Evolutionary conservation across 2,888 invertebrate genomes (phyloP).

Genomic region (Odontothrips loti): DNA sequence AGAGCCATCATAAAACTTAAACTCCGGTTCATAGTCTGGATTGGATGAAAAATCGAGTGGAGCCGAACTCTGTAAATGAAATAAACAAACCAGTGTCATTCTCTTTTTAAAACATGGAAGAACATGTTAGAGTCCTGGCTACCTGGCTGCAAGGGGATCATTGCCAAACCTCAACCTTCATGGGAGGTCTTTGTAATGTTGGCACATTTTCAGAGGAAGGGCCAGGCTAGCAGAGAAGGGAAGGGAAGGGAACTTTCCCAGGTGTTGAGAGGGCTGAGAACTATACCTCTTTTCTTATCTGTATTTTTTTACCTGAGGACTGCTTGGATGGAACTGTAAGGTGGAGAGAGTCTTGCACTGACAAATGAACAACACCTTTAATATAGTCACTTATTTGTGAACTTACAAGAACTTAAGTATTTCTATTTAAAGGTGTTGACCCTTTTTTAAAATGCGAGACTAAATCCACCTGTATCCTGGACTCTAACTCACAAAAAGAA

Average conservation of each 20-base stretch:
- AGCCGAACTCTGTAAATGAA: constrained; percentile 60
- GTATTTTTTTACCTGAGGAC: background rate
- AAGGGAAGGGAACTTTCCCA: constrained; percentile 34
- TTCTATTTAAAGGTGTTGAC: background rate
- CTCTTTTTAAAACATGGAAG: background rate
- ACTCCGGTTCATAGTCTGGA: constrained; percentile 83
- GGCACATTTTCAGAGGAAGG: too few species aligned
- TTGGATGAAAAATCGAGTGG: constrained; percentile 93
- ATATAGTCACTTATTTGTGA: background rate
- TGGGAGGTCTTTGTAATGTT: too few species aligned
- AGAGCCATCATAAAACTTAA: constrained; percentile 87
- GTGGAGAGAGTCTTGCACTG: too few species aligned
- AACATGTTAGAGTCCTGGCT: too few species aligned
- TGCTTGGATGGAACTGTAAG: background rate
- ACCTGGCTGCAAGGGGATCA: too few species aligned
- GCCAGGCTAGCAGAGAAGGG: constrained; percentile 30
- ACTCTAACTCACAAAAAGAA: background rate
- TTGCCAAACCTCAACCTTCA: too few species aligned
- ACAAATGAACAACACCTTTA: too few species aligned
- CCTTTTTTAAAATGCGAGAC: background rate
- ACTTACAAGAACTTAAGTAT: background rate
- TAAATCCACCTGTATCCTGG: background rate
- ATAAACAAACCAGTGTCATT: constrained; percentile 10
- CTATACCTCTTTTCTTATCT: too few species aligned
- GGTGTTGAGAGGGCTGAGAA: too few species aligned